These are phyloP conservation scores for Cecropterus lyciades DNA, from an alignment of 1,140 invertebrate genomes.

Conservation along the genomic window DNA sequence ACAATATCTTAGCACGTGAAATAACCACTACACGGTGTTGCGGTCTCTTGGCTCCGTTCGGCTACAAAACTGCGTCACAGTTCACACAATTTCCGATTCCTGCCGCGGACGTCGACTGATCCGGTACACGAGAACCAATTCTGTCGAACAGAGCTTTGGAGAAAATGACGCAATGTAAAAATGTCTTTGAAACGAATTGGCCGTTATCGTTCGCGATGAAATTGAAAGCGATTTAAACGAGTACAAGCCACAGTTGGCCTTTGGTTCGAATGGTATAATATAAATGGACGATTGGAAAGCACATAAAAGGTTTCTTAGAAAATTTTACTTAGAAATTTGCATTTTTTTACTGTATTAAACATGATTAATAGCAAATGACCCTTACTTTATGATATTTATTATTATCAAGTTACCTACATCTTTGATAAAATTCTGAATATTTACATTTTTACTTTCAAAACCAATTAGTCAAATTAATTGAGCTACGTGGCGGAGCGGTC, in stretches of 20 bases:
- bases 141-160: too few relatives aligned
- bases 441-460: too few relatives aligned
- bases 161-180: conserved; percentile 35
- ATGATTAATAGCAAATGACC: too few relatives aligned
- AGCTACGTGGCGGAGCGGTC: too few relatives aligned
- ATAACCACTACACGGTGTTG: conserved; percentile 45
- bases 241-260: neutral
- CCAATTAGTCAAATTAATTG: too few relatives aligned
- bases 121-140: conserved; percentile 19
- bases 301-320: too few relatives aligned
- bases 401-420: too few relatives aligned
- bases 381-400: too few relatives aligned
- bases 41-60: conserved; percentile 25
- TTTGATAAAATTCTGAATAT: too few relatives aligned
- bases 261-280: neutral
- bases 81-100: conserved; percentile 18
- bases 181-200: conserved; percentile 37
- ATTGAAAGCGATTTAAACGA: conserved; percentile 30
- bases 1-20: conserved; percentile 66
- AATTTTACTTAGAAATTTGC: neutral
- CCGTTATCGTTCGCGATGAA: conserved; percentile 21
- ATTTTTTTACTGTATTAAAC: too few relatives aligned
- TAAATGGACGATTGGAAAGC: too few relatives aligned
- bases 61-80: conserved; percentile 18
- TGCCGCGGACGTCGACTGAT: conserved; percentile 25